Evolutionary conservation across 2,888 invertebrate species (phyloP).

Genomic region (Agrochola macilenta): DNA sequence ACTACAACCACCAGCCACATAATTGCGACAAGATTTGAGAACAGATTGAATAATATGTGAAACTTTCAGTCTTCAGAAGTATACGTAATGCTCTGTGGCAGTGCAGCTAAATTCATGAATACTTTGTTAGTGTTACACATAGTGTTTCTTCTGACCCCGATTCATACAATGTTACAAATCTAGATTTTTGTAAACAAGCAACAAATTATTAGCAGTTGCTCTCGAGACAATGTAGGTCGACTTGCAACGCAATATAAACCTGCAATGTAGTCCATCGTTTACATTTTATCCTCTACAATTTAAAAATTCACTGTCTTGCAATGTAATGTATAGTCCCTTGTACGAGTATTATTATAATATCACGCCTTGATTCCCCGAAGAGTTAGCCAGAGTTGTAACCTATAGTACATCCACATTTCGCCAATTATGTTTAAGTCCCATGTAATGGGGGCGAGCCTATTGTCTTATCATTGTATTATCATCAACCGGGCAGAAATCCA

Average conservation of each 20-base stretch:
- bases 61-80: constrained; percentile 1
- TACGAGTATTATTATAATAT: not conserved
- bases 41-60: not conserved
- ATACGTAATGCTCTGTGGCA: too few species aligned
- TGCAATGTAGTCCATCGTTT: constrained; percentile 8
- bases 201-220: constrained; percentile 19
- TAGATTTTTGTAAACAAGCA: constrained; percentile 54
- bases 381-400: not conserved
- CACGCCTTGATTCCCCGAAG: not conserved
- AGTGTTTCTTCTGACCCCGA: constrained; percentile 31
- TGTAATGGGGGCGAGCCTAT: too few species aligned
- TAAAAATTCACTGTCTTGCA: not conserved
- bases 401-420: not conserved
- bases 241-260: constrained; percentile 27
- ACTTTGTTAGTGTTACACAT: constrained; percentile 29
- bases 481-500: not conserved
- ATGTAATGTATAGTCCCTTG: not conserved
- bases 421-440: not conserved
- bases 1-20: too few species aligned
- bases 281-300: constrained; percentile 2
- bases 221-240: constrained; percentile 43
- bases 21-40: not conserved
- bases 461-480: too few species aligned
- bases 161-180: constrained; percentile 36
- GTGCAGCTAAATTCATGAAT: not conserved